Base-by-base conservation (phyloP, 2,113 vertebrate genomes). In the Sisor rabdophorus region DNA sequence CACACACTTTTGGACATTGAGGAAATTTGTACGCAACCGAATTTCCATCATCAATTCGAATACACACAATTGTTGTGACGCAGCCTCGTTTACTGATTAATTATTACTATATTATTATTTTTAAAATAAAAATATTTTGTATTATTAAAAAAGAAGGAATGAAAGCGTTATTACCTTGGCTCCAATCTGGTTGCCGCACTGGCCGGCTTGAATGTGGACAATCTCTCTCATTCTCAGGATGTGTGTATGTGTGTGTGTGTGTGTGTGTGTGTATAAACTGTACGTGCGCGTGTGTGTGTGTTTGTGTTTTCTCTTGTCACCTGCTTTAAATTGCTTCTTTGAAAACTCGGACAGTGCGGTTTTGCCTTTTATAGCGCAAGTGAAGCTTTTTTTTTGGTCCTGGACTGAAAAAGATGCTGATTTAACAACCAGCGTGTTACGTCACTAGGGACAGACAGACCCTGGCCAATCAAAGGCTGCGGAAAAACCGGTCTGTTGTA, bases 101-200 rank as follows among this genome's bases (percentile, higher is more conserved):
- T 44, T 44, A 44, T 10, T 44, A 44, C 5, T 44, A 1, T 65
- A 47, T 47, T 47, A 65, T 44, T 24, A 47, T 44, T 22, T 3
- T 15, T 11, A 61, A 36, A 9, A 65, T 7, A 3, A 65, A 16
- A 44, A 7, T 44, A 44, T 44, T 44, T 44, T 44, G n/a, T 44
- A 44, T 44, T 44, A 44, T 44, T 8, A 10, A 44, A 10, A 44
- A 10, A 44, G 8, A 12, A 65, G n/a, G 17, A 3, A 65, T 3
- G 53, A 60, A 40, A 65, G 15, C 20, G n/a, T 54, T 72, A 50
- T 83, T 86, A 87, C 86, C 86, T 87, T 87, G 54, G 86, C 83
- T 83, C 86, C 86, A 65, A 87, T 86, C 65, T 87, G 86, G 70
- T 87, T 87, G 86, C 86, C 86, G 77, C 86, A 87, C 60, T 87